Percentiles rank a stretch among this genome's conserved stretches.
Evolutionary conservation across 2,113 vertebrate species (phyloP).

Genomic region (Arizona elegans): DNA sequence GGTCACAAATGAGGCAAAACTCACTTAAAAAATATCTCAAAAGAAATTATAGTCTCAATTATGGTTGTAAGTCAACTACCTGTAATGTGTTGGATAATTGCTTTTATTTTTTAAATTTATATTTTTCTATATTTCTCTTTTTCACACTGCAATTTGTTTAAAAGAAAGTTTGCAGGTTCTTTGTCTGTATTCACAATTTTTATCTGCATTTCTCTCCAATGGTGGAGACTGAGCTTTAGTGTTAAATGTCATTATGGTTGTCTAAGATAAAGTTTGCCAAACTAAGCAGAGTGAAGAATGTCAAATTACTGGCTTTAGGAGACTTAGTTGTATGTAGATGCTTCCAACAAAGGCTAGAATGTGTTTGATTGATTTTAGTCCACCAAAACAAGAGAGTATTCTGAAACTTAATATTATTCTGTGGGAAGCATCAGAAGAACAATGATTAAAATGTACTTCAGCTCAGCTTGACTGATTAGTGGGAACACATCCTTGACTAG

Average conservation of each 20-base stretch:
- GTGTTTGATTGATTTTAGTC: not conserved
- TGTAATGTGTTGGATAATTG: not conserved
- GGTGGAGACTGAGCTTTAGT: not conserved
- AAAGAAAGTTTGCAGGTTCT: not conserved
- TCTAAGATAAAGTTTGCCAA: not conserved
- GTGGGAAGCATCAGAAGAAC: not conserved
- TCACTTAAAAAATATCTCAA: too few species aligned
- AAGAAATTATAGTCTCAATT: too few species aligned
- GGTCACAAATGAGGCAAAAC: too few species aligned
- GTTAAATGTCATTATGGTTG: not conserved
- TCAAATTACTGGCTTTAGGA: not conserved
- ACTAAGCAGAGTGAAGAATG: not conserved
- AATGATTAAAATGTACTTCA: not conserved
- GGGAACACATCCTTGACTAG: not conserved
- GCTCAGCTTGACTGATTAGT: not conserved
- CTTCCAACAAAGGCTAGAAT: not conserved
- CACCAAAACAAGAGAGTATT: not conserved
- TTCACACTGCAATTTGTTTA: not conserved
- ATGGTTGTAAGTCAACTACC: too few species aligned
- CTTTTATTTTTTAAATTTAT: not conserved
- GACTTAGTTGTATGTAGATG: not conserved
- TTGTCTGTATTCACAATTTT: not conserved
- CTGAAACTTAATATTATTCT: not conserved
- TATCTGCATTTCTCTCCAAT: not conserved
- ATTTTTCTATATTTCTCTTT: not conserved